Evolutionary conservation across 2,113 vertebrate genomes (phyloP).

Genomic region (Phylloscopus trochilus): DNA sequence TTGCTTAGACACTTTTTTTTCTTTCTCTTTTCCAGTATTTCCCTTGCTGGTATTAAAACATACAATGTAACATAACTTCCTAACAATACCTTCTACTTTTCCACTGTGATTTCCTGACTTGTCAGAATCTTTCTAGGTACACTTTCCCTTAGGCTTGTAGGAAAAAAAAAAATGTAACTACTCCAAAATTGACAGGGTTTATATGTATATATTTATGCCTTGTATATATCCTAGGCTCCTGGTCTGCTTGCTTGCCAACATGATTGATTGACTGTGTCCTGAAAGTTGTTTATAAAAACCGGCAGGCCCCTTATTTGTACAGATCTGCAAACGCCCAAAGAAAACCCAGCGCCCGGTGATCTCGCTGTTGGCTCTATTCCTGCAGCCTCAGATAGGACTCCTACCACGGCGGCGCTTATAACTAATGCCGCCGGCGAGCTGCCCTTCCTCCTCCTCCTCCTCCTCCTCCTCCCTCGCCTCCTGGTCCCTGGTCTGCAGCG

Average conservation of each 20-base stretch:
- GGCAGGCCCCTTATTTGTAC: not conserved
- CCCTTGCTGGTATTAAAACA: not conserved
- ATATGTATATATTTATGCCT: not conserved
- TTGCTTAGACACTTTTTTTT: not conserved
- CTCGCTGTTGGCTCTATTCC: not conserved
- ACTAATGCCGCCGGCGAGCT: not conserved
- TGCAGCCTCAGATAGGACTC: not conserved
- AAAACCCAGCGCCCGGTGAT: not conserved
- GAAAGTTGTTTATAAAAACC: not conserved
- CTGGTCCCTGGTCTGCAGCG: not conserved
- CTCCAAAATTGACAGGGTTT: not conserved
- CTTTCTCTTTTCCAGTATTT: not conserved
- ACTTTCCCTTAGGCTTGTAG: not conserved
- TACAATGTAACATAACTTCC: not conserved
- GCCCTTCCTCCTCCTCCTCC: not conserved
- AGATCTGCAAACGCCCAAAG: not conserved
- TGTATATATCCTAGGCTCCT: constrained; percentile 3
- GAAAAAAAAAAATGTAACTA: not conserved
- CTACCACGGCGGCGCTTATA: accelerated
- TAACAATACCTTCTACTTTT: not conserved
- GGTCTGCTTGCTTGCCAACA: not conserved
- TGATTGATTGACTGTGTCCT: not conserved
- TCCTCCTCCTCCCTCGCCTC: not conserved
- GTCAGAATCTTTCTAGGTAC: not conserved
- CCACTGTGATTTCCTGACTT: not conserved